Conservation (phyloP, 2,888 invertebrate species). For the Subacronicta megacephala region DNA sequence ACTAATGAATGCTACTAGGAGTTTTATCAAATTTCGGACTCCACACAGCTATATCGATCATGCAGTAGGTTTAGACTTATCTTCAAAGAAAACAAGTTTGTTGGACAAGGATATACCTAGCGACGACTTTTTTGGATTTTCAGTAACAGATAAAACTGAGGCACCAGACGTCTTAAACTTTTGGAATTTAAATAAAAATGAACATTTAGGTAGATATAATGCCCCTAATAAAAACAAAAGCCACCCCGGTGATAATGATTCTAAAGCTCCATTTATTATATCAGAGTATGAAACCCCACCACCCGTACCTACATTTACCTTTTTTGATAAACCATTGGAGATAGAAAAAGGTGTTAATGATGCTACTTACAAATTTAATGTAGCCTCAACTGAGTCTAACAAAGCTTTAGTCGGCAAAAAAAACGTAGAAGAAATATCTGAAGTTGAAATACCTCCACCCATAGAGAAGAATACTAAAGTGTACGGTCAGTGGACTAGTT, state of each 20-base stretch:
- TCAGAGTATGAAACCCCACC: conserved; percentile 79
- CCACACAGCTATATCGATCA: conserved; percentile 68
- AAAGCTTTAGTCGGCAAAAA: conserved; percentile 33
- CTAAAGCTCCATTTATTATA: conserved; percentile 58
- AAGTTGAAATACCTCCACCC: conserved; percentile 75
- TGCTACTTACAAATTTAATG: conserved; percentile 54
- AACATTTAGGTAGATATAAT: conserved; percentile 60
- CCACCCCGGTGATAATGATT: conserved; percentile 43
- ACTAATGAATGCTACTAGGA: conserved; percentile 52
- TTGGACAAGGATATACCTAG: conserved; percentile 16
- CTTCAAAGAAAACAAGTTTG: conserved; percentile 36
- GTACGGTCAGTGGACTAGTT: conserved; percentile 80
- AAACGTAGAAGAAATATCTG: conserved; percentile 58
- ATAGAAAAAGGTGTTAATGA: conserved; percentile 40
- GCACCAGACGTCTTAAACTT: conserved; percentile 59
- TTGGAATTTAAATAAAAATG: conserved; percentile 67
- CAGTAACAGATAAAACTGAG: conserved; percentile 35
- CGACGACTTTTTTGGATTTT: conserved; percentile 65
- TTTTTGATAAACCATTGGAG: conserved; percentile 52
- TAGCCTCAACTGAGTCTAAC: conserved; percentile 30
- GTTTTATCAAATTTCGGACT: conserved; percentile 64
- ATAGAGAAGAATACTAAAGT: conserved; percentile 66
- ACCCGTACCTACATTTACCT: conserved; percentile 55
- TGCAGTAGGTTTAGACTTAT: conserved; percentile 60
- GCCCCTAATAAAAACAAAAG: conserved; percentile 34